These are phyloP conservation scores for Sialis lutaria DNA, from an alignment of 2,888 invertebrate species.

Conservation along the genomic window DNA sequence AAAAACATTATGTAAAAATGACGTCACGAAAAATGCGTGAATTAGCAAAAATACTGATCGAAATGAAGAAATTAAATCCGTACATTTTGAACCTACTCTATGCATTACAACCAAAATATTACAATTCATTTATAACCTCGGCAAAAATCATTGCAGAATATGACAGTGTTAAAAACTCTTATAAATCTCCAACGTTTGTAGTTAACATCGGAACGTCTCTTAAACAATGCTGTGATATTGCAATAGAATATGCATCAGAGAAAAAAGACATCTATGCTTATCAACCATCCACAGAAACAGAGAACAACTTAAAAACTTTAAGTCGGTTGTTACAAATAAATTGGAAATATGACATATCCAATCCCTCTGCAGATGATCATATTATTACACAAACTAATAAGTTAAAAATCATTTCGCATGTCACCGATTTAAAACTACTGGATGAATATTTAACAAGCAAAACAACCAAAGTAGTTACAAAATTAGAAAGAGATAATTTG, in stretches of 20 bases:
- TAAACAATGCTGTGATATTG: slow-evolving; percentile 14
- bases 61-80: slow-evolving; percentile 6
- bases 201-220: slow-evolving; percentile 13
- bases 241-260: slow-evolving; percentile 10
- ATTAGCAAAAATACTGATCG: slow-evolving; percentile 8
- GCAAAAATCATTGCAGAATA: slow-evolving; percentile 11
- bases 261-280: slow-evolving; percentile 7
- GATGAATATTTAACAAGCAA: too few species aligned
- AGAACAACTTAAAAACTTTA: too few species aligned
- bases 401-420: too few species aligned
- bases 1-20: slow-evolving; percentile 11
- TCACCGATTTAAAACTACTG: too few species aligned
- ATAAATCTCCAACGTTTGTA: slow-evolving; percentile 10
- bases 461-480: too few species aligned
- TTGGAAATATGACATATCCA: too few species aligned
- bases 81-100: slow-evolving; percentile 4
- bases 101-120: slow-evolving; percentile 7
- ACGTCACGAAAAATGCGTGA: slow-evolving; percentile 11
- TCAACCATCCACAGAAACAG: too few species aligned
- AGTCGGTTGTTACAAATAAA: too few species aligned
- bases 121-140: slow-evolving; percentile 8
- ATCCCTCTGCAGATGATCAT: too few species aligned
- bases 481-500: too few species aligned
- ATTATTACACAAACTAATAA: too few species aligned
- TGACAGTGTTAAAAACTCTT: slow-evolving; percentile 11